These are phyloP conservation scores for Eutolmus rufibarbis DNA, from an alignment of 2,888 invertebrate genomes.

Conservation along the genomic window DNA sequence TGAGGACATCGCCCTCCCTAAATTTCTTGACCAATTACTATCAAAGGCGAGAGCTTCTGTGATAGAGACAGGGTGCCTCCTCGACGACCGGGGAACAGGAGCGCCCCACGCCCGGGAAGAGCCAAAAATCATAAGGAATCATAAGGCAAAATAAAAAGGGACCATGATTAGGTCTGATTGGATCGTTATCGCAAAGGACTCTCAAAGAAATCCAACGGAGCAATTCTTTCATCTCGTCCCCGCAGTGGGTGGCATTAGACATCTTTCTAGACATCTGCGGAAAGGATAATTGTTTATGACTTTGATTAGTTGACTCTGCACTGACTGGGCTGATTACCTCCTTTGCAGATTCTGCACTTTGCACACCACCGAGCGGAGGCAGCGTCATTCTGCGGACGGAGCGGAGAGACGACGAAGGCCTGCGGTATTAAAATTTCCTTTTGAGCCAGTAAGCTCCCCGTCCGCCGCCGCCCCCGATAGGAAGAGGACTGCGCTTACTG, in stretches of 20 bases:
- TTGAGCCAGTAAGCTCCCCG: neutral
- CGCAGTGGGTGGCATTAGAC: neutral
- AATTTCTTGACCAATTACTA: conserved; percentile 46
- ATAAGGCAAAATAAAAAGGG: conserved; percentile 21
- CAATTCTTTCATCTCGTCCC: neutral
- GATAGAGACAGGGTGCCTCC: conserved; percentile 38
- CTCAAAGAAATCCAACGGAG: neutral
- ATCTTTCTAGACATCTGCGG: neutral
- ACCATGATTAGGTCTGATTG: conserved; percentile 39
- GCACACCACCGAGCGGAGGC: neutral
- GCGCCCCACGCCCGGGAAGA: neutral
- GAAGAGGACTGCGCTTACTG: neutral
- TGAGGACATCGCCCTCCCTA: conserved; percentile 45
- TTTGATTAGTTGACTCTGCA: conserved; percentile 29
- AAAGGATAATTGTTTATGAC: conserved; percentile 13
- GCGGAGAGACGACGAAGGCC: neutral
- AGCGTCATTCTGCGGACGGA: neutral
- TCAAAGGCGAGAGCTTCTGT: conserved; percentile 44
- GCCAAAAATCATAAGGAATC: neutral
- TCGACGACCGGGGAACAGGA: neutral
- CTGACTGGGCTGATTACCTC: neutral
- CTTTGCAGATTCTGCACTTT: conserved; percentile 15
- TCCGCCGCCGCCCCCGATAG: neutral
- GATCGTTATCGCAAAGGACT: conserved; percentile 4
- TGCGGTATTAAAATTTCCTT: conserved; percentile 9